Percentiles rank a stretch among this genome's conserved stretches.
phyloP scores from a whole-genome alignment of 1,140 invertebrate species.

The Drosophila auraria region DNA sequence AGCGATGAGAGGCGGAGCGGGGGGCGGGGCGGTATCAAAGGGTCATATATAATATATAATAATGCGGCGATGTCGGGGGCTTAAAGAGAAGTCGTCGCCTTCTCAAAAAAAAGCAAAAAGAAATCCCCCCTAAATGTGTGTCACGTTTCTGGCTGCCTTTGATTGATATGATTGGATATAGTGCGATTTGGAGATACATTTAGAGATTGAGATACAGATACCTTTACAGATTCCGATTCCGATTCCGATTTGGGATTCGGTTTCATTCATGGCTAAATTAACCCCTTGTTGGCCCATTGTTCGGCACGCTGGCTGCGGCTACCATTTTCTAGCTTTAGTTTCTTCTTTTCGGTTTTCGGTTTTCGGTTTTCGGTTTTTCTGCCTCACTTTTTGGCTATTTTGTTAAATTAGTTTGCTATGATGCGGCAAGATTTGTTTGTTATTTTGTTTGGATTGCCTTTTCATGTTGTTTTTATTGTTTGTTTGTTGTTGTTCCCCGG shows the following conservation, averaged over 20 bases:
- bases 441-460: constrained; percentile 43
- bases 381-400: constrained; percentile 24
- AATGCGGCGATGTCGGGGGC: constrained; percentile 6
- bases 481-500: constrained; percentile 32
- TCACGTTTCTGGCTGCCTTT: constrained; percentile 64
- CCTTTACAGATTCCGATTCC: not conserved
- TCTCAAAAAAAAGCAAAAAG: constrained; percentile 16
- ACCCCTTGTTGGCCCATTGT: constrained; percentile 33
- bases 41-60: constrained; percentile 57
- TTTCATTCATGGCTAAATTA: constrained; percentile 16
- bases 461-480: constrained; percentile 45
- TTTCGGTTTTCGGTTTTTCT: not conserved
- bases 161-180: constrained; percentile 74
- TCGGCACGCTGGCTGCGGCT: constrained; percentile 27
- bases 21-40: constrained; percentile 25
- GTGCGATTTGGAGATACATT: constrained; percentile 23
- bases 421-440: constrained; percentile 60
- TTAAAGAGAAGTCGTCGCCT: constrained; percentile 29
- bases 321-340: constrained; percentile 20
- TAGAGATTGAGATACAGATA: not conserved
- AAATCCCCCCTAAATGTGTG: constrained; percentile 62
- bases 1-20: constrained; percentile 31
- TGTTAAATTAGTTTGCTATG: constrained; percentile 69
- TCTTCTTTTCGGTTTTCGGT: not conserved
- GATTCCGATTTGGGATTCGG: constrained; percentile 12